A percentile compares a stretch with the other conserved stretches of the same genome.
These are phyloP conservation scores for Entomobrya proxima DNA, from an alignment of 2,888 invertebrate genomes.

Conservation along the genomic window DNA sequence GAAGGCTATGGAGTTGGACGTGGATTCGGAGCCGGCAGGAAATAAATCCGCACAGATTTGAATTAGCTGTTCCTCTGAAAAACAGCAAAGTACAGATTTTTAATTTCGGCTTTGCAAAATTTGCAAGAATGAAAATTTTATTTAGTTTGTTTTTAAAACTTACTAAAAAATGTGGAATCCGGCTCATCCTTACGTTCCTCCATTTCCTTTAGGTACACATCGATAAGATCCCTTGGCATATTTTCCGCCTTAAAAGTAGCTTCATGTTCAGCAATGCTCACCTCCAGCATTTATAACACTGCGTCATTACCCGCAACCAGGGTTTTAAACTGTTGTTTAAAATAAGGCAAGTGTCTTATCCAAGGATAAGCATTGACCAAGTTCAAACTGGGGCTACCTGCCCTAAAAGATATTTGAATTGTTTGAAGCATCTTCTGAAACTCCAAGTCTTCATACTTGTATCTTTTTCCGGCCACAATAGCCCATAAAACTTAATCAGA, in stretches of 20 bases:
- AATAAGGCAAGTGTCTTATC: conserved; percentile 66
- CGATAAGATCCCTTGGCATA: conserved; percentile 73
- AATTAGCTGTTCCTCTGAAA: conserved; percentile 70
- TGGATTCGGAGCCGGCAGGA: conserved; percentile 72
- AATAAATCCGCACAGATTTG: conserved; percentile 71
- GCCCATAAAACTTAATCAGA: conserved; percentile 72
- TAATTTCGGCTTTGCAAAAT: background rate
- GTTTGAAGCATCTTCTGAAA: conserved; percentile 58
- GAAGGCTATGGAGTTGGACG: conserved; percentile 71
- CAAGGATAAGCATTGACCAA: conserved; percentile 61
- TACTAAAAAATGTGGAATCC: conserved; percentile 69
- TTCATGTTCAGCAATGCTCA: conserved; percentile 72
- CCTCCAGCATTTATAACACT: conserved; percentile 35
- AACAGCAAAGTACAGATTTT: no score
- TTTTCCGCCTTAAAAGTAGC: conserved; percentile 54
- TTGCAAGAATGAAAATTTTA: background rate
- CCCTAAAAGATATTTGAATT: conserved; percentile 51
- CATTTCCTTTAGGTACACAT: conserved; percentile 74
- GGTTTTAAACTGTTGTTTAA: conserved; percentile 35
- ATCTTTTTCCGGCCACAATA: conserved; percentile 70
- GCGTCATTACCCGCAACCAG: conserved; percentile 24
- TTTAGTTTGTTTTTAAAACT: background rate
- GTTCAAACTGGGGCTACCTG: conserved; percentile 32
- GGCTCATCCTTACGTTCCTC: conserved; percentile 52
- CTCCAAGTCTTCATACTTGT: conserved; percentile 67